Base-by-base conservation (phyloP, 1,140 invertebrate genomes). In the Harlomillsia oculata region DNA sequence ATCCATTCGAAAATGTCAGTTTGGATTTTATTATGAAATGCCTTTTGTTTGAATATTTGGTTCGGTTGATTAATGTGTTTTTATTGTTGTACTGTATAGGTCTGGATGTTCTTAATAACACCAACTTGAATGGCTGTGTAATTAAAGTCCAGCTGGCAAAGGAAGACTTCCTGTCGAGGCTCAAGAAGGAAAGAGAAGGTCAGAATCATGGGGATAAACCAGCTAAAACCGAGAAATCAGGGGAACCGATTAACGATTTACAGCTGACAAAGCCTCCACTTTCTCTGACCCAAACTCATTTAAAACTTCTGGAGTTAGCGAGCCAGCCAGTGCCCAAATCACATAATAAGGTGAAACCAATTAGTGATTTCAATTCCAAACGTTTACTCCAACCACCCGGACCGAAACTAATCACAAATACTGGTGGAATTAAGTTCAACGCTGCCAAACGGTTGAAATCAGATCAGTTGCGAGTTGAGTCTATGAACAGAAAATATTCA, bases 71-170 rank as follows among this genome's bases (percentile, higher is more conserved):
- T 9, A 40, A 8, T 40, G 11, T 9, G 39, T 14, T 14, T 40
- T 9, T 13, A 13, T 9, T 25, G 8, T 6, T 45, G 4, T 25
- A 9, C 6, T 23, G 18, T 49, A 18, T 26, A 59, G 57, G 36
- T 16, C 48, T 59, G 26, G 52, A 45, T 28, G 14, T 54, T 8
- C 40, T 59, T 43, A 55, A 59, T 20, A 55, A 55, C 34, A 54
- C 57, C 2, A 59, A 59, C 43, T 59, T 51, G 57, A 59, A 59
- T 26, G 57, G 57, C 3, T 18, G 20, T 37, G 36, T 55, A n/a
- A 53, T 59, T 2, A 59, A 53, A 49, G 57, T 59, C 1, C 52
- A 55, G 28, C 13, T 53, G 51, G 57, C 57, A 5, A 59, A 59
- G 39, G 57, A 59, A 40, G 48, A 45, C 23, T 59, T 59, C 36